Conservation (phyloP, 2,888 invertebrate genomes). For the Hyppa rectilinea region DNA sequence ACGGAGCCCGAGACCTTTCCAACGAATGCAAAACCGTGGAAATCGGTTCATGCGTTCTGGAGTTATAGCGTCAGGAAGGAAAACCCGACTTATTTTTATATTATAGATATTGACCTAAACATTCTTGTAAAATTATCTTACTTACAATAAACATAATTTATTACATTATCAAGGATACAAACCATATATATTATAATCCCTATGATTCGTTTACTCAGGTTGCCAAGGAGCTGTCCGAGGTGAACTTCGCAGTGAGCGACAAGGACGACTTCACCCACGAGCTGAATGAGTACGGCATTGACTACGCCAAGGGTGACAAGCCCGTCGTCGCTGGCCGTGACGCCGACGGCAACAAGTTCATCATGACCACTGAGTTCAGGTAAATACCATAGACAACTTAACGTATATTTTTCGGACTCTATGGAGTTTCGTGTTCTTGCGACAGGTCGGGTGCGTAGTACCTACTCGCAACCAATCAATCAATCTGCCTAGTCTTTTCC, state of each 20-base stretch:
- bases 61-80: too few relatives aligned
- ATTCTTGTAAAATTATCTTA: too few relatives aligned
- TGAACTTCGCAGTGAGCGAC: conserved; percentile 97
- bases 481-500: too few relatives aligned
- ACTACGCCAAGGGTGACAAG: conserved; percentile 96
- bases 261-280: conserved; percentile 98
- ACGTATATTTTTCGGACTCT: too few relatives aligned
- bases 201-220: conserved; percentile 83
- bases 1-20: too few relatives aligned
- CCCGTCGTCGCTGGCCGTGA: conserved; percentile 97
- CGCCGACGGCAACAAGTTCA: conserved; percentile 96
- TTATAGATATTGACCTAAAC: too few relatives aligned
- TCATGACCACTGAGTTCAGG: conserved; percentile 97
- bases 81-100: too few relatives aligned
- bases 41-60: too few relatives aligned
- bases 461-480: too few relatives aligned
- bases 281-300: conserved; percentile 97
- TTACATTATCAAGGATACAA: background rate
- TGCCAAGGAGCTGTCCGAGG: conserved; percentile 92
- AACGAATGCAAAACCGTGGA: too few relatives aligned
- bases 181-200: background rate
- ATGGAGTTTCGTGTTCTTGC: too few relatives aligned
- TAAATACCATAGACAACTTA: conserved; percentile 73
- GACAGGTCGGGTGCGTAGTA: too few relatives aligned
- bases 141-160: background rate